phyloP scores from a whole-genome alignment of 2,113 vertebrate species.

The Labeo rohita region DNA sequence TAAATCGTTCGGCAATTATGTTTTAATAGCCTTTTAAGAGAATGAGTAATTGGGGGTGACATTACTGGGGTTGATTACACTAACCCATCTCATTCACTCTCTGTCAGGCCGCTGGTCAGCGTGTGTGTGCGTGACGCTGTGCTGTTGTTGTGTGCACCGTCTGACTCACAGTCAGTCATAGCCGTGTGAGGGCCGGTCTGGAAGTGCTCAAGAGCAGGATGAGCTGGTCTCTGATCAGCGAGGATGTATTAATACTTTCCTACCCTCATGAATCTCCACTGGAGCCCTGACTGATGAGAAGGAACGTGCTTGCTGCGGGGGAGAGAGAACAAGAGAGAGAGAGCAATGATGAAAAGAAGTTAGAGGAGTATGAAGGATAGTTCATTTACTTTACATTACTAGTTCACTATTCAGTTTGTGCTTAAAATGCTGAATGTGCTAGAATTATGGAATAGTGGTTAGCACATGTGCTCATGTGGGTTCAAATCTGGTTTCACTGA shows the following conservation, averaged over 20 bases:
- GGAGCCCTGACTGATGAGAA: conserved; percentile 20
- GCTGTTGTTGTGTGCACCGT: conserved; percentile 29
- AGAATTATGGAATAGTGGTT: neutral
- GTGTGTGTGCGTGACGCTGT: conserved; percentile 43
- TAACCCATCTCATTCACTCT: conserved; percentile 65
- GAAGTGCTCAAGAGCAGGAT: neutral
- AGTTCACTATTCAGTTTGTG: neutral
- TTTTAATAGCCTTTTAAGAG: conserved; percentile 83
- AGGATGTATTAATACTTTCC: neutral
- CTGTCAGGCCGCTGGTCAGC: conserved; percentile 59
- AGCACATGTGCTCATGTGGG: neutral
- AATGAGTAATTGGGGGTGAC: conserved; percentile 81
- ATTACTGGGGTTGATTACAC: conserved; percentile 73
- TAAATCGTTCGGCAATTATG: conserved; percentile 82
- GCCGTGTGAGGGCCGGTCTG: neutral
- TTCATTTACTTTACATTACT: conserved; percentile 20
- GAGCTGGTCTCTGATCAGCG: conserved; percentile 31
- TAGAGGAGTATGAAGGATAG: conserved; percentile 53
- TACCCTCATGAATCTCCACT: neutral
- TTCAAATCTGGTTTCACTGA: neutral
- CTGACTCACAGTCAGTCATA: conserved; percentile 23
- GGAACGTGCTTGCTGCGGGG: conserved; percentile 8
- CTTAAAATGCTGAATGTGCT: conserved; percentile 1
- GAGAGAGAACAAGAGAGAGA: conserved; percentile 52
- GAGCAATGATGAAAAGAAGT: conserved; percentile 56